Evolutionary conservation across 1,140 invertebrate species (phyloP), one percentile per base, ranked within the genome.

Genomic region (Venturia canescens): DNA sequence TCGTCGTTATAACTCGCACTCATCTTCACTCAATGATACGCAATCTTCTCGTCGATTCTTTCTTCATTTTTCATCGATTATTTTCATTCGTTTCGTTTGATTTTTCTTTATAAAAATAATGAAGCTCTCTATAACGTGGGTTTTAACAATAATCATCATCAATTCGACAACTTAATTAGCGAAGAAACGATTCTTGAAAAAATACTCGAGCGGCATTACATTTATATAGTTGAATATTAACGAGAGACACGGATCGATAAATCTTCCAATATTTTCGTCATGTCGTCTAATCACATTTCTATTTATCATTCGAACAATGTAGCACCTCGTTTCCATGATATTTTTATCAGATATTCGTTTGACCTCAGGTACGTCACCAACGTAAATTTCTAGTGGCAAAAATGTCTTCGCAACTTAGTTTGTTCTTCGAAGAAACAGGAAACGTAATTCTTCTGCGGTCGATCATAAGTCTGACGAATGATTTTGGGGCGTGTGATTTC

Each of bases 41-140:
- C n/a, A n/a, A n/a, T 34, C 23, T 15, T 76, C 48, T 48, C 21
- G 66, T 48, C 29, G 66, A 48, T 67, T 27, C 6, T 66, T 66
- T 48, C 27, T 26, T 69, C 23, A 26, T 76, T 53, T 77, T 34
- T 9, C 21, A n/a, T n/a, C n/a, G n/a, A n/a, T n/a, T n/a, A n/a
- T n/a, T n/a, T n/a, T n/a, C n/a, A n/a, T n/a, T n/a, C n/a, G n/a
- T 57, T 60, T 27, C 13, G 57, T 29, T 76, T 53, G 16, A 53
- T 50, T 21, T 53, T n/a, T 82, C 4, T 53, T 23, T 87, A 87
- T 83, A 87, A 87, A 87, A 87, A 87, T 87, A 87, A 87, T 86
- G 85, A 85, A 86, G 84, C 79, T 87, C 83, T 84, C 83, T 86
- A 87, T 80, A 69, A 76, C 34, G 27, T 57, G 60, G 26, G 44